Base-by-base conservation (phyloP, 2,888 invertebrate genomes). In the Geotrupes spiniger region DNA sequence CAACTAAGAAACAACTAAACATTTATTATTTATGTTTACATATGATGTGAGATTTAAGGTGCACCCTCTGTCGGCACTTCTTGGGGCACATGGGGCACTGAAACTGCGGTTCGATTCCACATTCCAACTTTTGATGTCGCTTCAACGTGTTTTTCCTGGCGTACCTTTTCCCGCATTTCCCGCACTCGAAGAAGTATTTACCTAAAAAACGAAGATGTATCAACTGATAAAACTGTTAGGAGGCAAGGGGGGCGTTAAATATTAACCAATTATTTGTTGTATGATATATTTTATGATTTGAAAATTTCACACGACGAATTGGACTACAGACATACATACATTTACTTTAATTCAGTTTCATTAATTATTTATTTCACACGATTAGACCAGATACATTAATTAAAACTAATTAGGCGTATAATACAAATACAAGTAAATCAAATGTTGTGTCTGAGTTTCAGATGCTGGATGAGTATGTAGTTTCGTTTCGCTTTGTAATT, bases 111-210 rank as follows among this genome's bases (percentile, higher is more conserved):
- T 56, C 56, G 33, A 51, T 53, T 33, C 59, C 57, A 46, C 62
- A 62, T 42, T 61, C 60, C 36, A 56, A 58, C 16, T 49, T 56
- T n/a, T 53, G 26, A 38, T 61, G 61, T 14, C 54, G 50, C 28
- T 46, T 39, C 11, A 61, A 44, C 14, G 51, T 54, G 17, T 51
- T 46, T 15, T 36, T 53, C 10, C 55, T 52, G 9, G 36, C 49
- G 49, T 60, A 54, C 11, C 11, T 16, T 36, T 51, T 53, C 27
- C 9, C 10, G 40, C 53, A 53, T 8, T 46, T 38, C 16, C 36
- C 26, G 36, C 52, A 52, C 16, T 36, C n/a, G 14, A 12, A 36
- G n/a, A 29, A 4, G 10, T n/a, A n/a, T n/a, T n/a, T n/a, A n/a
- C n/a, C n/a, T n/a, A n/a, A n/a, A n/a, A n/a, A n/a, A n/a, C n/a